Evolutionary conservation across 2,113 vertebrate genomes (phyloP).

Genomic region (Xenopus borealis): DNA sequence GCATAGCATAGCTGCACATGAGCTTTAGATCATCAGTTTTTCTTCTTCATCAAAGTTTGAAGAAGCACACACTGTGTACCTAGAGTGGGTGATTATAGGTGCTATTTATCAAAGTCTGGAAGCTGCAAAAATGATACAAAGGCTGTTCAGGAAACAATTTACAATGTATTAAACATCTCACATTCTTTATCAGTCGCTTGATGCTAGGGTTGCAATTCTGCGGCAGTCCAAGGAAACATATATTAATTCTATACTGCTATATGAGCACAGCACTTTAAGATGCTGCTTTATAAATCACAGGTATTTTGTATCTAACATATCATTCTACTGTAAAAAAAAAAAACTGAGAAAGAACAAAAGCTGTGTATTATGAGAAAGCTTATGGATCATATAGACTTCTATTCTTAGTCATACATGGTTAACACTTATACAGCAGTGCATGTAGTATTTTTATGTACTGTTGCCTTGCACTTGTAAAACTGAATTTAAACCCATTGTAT

Average conservation of each 20-base stretch:
- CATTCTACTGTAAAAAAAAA: too few relatives aligned
- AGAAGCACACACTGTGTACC: constrained; percentile 40
- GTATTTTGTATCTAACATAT: too few relatives aligned
- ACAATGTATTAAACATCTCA: constrained; percentile 14
- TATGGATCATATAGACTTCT: too few relatives aligned
- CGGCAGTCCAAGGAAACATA: neutral
- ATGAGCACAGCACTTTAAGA: too few relatives aligned
- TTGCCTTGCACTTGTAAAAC: too few relatives aligned
- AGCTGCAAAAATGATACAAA: constrained; percentile 36
- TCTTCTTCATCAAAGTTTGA: constrained; percentile 40
- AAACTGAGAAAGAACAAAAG: too few relatives aligned
- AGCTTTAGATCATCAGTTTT: constrained; percentile 46
- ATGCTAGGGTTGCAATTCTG: neutral
- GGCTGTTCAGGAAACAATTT: constrained; percentile 10
- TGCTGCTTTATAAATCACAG: too few relatives aligned
- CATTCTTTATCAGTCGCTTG: neutral
- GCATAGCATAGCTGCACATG: constrained; percentile 41
- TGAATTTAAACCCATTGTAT: too few relatives aligned
- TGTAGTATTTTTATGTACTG: too few relatives aligned
- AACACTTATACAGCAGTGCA: too few relatives aligned
- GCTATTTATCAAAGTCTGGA: constrained; percentile 38
- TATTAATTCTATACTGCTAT: neutral
- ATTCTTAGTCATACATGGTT: too few relatives aligned
- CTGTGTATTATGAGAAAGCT: too few relatives aligned
- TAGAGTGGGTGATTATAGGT: constrained; percentile 40